These are phyloP conservation scores for Lonchura striata DNA, from an alignment of 2,113 vertebrate species.

Conservation along the genomic window DNA sequence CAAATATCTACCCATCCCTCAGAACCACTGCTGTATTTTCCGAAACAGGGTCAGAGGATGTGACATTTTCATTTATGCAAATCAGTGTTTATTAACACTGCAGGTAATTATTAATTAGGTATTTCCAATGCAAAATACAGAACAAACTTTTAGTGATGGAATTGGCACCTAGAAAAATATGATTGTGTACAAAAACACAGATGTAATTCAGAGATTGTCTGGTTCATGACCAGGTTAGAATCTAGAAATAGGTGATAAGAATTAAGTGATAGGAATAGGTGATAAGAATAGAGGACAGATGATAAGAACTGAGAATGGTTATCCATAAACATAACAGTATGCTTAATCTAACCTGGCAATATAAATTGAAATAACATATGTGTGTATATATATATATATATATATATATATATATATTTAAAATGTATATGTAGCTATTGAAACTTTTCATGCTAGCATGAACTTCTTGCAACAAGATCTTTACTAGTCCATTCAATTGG, in stretches of 20 bases:
- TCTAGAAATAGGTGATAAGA: background rate
- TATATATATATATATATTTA: no score
- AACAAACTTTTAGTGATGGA: constrained; percentile 13
- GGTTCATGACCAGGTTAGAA: background rate
- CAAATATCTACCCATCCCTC: background rate
- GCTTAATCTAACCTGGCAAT: background rate
- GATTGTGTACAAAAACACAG: background rate
- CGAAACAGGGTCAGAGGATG: constrained; percentile 62
- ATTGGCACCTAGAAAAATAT: background rate
- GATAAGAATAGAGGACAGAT: background rate
- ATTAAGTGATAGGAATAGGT: background rate
- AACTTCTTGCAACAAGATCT: background rate
- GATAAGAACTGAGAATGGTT: background rate
- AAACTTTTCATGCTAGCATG: background rate
- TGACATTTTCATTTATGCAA: constrained; percentile 53
- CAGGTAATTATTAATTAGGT: constrained; percentile 21
- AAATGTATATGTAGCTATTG: background rate
- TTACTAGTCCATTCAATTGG: background rate
- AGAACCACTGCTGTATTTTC: background rate
- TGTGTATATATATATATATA: no score
- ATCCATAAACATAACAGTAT: background rate
- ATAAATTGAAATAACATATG: background rate
- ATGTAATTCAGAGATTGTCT: background rate
- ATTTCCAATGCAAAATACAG: constrained; percentile 8
- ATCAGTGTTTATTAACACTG: constrained; percentile 26